Evolutionary conservation across 2,888 invertebrate species (phyloP).

Genomic region (Ophion ventricosus): DNA sequence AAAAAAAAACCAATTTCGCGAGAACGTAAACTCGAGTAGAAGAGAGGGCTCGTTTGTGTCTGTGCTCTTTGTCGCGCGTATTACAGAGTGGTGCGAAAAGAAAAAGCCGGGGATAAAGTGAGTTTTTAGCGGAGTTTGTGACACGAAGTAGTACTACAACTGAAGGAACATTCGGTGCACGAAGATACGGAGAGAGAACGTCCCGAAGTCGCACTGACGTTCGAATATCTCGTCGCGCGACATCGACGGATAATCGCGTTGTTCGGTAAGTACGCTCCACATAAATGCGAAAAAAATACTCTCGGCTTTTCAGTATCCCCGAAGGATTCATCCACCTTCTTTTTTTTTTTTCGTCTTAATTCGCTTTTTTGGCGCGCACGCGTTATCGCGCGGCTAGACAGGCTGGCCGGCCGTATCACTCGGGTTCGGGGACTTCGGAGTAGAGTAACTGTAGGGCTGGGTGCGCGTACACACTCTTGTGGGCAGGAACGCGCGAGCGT

Average conservation of each 20-base stretch:
- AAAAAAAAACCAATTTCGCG: background rate
- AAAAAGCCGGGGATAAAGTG: conserved; percentile 39
- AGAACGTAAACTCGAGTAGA: background rate
- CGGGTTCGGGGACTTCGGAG: background rate
- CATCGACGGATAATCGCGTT: background rate
- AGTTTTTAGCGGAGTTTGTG: conserved; percentile 65
- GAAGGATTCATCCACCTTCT: background rate
- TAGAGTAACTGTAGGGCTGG: conserved; percentile 14
- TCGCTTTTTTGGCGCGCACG: background rate
- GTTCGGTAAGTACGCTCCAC: conserved; percentile 25
- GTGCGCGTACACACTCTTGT: conserved; percentile 38
- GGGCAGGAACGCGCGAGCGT: conserved; percentile 53
- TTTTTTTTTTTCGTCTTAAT: background rate
- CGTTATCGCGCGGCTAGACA: background rate
- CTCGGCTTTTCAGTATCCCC: background rate
- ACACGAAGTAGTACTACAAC: conserved; percentile 20
- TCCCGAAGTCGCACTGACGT: conserved; percentile 29
- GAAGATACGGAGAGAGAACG: conserved; percentile 1
- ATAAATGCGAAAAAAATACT: background rate
- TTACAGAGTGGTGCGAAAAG: conserved; percentile 11
- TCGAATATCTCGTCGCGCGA: background rate
- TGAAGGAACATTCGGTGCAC: background rate
- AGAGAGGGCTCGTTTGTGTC: conserved; percentile 15
- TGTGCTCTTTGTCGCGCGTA: conserved; percentile 17
- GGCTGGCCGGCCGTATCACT: background rate